A percentile compares a stretch with the other conserved stretches of the same genome.
Conservation (phyloP, 2,113 vertebrate genomes). For the Lepisosteus osseus region DNA sequence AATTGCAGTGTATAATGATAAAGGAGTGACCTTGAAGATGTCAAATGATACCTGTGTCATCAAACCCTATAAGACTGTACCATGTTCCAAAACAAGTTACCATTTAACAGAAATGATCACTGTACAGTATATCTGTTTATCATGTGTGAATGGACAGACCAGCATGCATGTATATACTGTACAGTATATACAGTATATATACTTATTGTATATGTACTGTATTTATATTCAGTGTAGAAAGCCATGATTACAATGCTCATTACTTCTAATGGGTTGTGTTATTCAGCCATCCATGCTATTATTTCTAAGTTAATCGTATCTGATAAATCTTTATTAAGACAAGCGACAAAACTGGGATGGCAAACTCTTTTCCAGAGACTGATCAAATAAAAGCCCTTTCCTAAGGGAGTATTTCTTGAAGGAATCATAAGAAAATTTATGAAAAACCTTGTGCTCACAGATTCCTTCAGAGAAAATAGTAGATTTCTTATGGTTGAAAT, state of each 20-base stretch:
- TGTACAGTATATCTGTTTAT: no score
- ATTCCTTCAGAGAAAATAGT: not conserved
- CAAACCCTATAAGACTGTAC: no score
- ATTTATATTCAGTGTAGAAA: not conserved
- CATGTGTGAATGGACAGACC: no score
- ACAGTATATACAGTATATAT: no score
- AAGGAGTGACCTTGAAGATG: no score
- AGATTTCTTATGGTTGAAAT: not conserved
- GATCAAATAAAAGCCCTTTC: not conserved
- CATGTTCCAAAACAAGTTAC: no score
- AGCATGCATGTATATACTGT: no score
- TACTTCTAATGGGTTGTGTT: not conserved
- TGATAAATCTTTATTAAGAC: constrained; percentile 7
- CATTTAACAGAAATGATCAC: no score
- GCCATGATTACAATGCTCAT: not conserved
- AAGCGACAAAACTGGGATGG: not conserved
- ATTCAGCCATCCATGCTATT: constrained; percentile 3
- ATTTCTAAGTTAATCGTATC: not conserved
- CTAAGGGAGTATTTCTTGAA: not conserved
- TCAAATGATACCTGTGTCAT: no score
- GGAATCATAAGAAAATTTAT: not conserved
- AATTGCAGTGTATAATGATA: no score
- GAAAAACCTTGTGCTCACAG: not conserved
- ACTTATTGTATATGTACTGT: not conserved
- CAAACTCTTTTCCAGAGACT: not conserved